A percentile compares a stretch with the other conserved stretches of the same genome.
phyloP scores from a whole-genome alignment of 2,888 invertebrate genomes.

The Volucella inanis region DNA sequence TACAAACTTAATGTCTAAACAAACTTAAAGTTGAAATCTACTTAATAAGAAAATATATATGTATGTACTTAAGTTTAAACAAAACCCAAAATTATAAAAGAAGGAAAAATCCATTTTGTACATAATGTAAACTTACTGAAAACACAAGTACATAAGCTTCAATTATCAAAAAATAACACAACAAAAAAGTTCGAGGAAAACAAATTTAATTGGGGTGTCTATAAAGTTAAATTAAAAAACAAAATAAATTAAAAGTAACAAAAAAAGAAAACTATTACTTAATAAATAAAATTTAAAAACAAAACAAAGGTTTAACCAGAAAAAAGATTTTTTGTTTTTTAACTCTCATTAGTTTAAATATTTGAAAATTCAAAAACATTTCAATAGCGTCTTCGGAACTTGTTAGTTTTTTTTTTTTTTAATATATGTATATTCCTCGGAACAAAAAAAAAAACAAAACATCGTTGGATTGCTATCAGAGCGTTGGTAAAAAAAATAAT shows the following conservation, averaged over 20 bases:
- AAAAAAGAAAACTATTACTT: slow-evolving; percentile 40
- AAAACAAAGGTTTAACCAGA: slow-evolving; percentile 40
- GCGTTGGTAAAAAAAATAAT: slow-evolving; percentile 24
- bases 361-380: background rate
- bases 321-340: slow-evolving; percentile 36
- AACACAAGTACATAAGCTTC: slow-evolving; percentile 37
- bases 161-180: slow-evolving; percentile 22
- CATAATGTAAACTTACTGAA: slow-evolving; percentile 43
- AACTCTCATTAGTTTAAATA: background rate
- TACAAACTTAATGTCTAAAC: slow-evolving; percentile 31
- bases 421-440: too few relatives aligned
- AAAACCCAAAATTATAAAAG: too few relatives aligned
- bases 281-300: slow-evolving; percentile 49
- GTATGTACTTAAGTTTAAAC: slow-evolving; percentile 16
- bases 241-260: too few relatives aligned
- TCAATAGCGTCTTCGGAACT: background rate
- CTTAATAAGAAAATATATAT: slow-evolving; percentile 12
- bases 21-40: slow-evolving; percentile 17
- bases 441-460: slow-evolving; percentile 1
- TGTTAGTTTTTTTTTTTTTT: too few relatives aligned
- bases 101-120: slow-evolving; percentile 47
- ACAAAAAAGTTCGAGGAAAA: slow-evolving; percentile 12
- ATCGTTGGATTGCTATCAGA: slow-evolving; percentile 51
- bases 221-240: slow-evolving; percentile 27
- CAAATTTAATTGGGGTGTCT: slow-evolving; percentile 49